phyloP scores from a whole-genome alignment of 2,888 invertebrate species.

The Tinea semifulvella region DNA sequence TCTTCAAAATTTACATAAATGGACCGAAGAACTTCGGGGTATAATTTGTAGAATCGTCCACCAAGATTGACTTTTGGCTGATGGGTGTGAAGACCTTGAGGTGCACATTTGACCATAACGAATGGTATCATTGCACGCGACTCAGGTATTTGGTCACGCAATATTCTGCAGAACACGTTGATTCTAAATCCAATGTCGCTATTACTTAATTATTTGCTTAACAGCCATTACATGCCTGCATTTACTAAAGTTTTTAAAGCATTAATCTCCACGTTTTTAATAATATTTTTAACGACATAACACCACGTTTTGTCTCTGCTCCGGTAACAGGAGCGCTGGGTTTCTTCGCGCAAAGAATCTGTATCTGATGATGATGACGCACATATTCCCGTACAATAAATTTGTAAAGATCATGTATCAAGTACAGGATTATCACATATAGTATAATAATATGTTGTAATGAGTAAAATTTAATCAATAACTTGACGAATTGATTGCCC shows the following conservation, averaged over 20 bases:
- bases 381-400: no score
- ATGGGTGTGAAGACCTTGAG: conserved; percentile 34
- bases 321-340: no score
- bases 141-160: conserved; percentile 20
- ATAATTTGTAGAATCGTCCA: conserved; percentile 5
- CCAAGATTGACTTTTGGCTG: conserved; percentile 18
- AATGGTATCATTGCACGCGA: conserved; percentile 30
- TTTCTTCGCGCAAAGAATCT: no score
- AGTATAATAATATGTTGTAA: no score
- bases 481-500: no score
- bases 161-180: conserved; percentile 19
- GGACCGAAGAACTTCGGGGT: not conserved
- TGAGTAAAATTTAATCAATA: no score
- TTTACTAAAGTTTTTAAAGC: not conserved
- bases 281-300: no score
- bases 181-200: conserved; percentile 30
- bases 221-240: not conserved
- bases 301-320: no score
- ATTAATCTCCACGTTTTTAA: no score
- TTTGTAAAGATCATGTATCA: no score
- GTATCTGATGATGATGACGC: no score
- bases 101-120: conserved; percentile 26
- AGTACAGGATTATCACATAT: no score
- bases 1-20: not conserved
- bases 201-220: conserved; percentile 24